These are phyloP conservation scores for Dolichoris vasculosae DNA, from an alignment of 1,140 invertebrate genomes.

Conservation along the genomic window DNA sequence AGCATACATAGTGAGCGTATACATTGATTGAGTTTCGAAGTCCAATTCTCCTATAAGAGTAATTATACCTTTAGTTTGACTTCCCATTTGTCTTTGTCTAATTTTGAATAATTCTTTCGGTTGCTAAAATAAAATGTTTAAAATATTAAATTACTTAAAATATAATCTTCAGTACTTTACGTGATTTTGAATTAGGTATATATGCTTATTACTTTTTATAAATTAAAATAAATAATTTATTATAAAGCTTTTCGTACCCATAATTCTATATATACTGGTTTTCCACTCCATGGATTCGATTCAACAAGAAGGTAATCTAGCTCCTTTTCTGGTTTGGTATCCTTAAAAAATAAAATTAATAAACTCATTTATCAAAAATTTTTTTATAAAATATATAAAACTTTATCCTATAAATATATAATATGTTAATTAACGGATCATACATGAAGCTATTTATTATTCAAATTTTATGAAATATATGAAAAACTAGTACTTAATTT, in stretches of 20 bases:
- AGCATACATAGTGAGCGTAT: slow-evolving; percentile 86
- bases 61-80: slow-evolving; percentile 85
- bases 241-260: slow-evolving; percentile 75
- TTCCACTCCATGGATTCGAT: slow-evolving; percentile 84
- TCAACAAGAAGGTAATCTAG: slow-evolving; percentile 86
- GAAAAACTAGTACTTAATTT: no score
- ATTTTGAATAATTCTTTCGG: slow-evolving; percentile 81
- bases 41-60: slow-evolving; percentile 84
- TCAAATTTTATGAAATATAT: no score
- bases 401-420: no score
- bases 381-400: neutral
- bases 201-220: no score
- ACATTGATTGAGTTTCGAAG: slow-evolving; percentile 90
- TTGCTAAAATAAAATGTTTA: slow-evolving; percentile 63
- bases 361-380: neutral
- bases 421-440: no score
- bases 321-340: slow-evolving; percentile 85
- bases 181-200: no score
- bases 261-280: slow-evolving; percentile 86
- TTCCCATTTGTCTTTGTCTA: slow-evolving; percentile 82
- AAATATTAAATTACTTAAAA: no score
- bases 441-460: no score
- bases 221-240: neutral
- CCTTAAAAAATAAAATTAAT: slow-evolving; percentile 73
- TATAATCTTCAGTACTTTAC: no score